These are phyloP conservation scores for Centrocercus urophasianus DNA, from an alignment of 2,113 vertebrate genomes.

Conservation along the genomic window DNA sequence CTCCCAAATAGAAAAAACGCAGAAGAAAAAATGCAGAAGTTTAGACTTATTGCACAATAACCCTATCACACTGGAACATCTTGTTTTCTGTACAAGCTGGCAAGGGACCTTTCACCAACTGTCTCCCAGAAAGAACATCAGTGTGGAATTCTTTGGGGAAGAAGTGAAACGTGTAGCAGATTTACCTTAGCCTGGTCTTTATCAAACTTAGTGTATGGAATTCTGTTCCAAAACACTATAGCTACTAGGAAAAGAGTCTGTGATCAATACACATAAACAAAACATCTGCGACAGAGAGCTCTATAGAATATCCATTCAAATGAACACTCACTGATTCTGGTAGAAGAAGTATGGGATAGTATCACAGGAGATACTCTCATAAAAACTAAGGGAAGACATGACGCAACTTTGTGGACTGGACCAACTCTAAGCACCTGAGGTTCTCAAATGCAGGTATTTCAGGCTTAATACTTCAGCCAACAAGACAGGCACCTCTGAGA, in stretches of 20 bases:
- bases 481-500: background rate
- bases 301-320: background rate
- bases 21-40: background rate
- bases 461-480: background rate
- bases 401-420: background rate
- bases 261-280: background rate
- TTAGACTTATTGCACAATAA: background rate
- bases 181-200: background rate
- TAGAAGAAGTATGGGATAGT: background rate
- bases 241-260: background rate
- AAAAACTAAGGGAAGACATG: background rate
- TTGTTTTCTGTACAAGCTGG: background rate
- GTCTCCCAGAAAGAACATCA: background rate
- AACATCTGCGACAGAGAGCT: background rate
- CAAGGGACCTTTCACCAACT: background rate
- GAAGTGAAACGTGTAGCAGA: background rate
- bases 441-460: background rate
- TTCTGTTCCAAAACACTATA: background rate
- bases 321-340: background rate
- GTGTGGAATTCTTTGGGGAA: accelerated
- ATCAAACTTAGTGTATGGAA: background rate
- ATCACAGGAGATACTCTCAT: background rate
- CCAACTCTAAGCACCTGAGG: background rate
- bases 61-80: background rate
- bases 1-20: background rate